Base-by-base conservation (phyloP, 1,140 invertebrate genomes). In the Hycleus phaleratus region DNA sequence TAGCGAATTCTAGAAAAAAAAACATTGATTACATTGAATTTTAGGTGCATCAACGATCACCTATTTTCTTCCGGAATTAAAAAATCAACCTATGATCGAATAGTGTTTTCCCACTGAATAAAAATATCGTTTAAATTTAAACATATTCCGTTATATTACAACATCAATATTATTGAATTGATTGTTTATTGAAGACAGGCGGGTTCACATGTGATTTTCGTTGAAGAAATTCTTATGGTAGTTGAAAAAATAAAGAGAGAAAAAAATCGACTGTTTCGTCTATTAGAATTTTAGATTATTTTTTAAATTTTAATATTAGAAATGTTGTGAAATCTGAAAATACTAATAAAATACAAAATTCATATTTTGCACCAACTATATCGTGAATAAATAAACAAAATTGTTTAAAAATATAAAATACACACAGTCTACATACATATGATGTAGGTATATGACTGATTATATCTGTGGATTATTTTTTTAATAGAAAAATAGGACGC, bases 1-100 rank as follows among this genome's bases (percentile, higher is more conserved):
- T 18, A 18, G 18, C 0, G 18, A 52, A 8, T 43, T 43, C 6
- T 52, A 39, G 11, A 52, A 52, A 42, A 52, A 42, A 9, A 40
- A 18, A 24, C 2, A 4, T 32, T 25, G 46, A 32, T 60, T 50
- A 60, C 32, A 50, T 58, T 56, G 4, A 7, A 32, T 66, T 66
- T 46, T 58, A 68, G 66, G 47, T 46, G 59, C 55, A n/a, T 46
- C 61, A 3, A 46, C 62, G 11, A 12, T 62, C n/a, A 25, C 61
- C 8, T 62, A 47, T 32, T 60, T 66, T 40, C 44, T 68, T 10
- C 59, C 58, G 6, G 63, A 62, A 39, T 43, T 66, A 44, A 56
- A 45, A 10, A 38, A 46, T 32, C 8, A 45, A n/a, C 60, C 63
- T 12, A 62, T 65, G 63, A 45, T 60, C 8, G 63, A 65, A 56